Conservation (phyloP, 2,888 invertebrate species). For the Synergus japonicus region DNA sequence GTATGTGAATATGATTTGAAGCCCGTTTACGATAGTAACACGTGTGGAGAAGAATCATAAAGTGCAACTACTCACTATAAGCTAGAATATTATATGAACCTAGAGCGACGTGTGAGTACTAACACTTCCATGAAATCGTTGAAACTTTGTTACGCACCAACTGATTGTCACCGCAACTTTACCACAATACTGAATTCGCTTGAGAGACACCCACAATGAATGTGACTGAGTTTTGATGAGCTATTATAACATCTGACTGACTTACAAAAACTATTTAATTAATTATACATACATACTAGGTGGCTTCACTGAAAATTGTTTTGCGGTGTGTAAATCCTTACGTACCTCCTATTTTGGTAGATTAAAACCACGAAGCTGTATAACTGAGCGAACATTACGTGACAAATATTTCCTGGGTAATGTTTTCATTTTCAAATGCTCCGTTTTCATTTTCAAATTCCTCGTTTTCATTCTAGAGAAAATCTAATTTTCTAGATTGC, state of each 20-base stretch:
- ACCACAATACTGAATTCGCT: slow-evolving; percentile 11
- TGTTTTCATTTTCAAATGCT: background rate
- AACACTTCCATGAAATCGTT: slow-evolving; percentile 13
- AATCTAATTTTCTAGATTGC: background rate
- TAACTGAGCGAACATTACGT: background rate
- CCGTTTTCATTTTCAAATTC: background rate
- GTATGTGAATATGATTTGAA: background rate
- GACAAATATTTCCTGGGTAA: background rate
- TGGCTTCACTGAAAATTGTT: background rate
- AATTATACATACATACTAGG: background rate
- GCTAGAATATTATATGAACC: slow-evolving; percentile 8
- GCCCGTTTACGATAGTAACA: background rate
- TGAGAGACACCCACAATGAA: slow-evolving; percentile 16
- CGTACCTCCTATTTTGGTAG: background rate
- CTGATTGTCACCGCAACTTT: slow-evolving; percentile 22
- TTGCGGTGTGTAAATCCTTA: background rate
- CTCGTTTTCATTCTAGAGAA: background rate
- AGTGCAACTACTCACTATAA: slow-evolving; percentile 12
- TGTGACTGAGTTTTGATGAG: slow-evolving; percentile 5
- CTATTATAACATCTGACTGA: background rate
- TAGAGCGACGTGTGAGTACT: background rate
- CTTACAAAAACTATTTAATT: slow-evolving; percentile 9
- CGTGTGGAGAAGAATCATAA: background rate
- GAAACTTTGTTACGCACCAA: slow-evolving; percentile 27
- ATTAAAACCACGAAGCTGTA: background rate